Percentiles rank a stretch among this genome's conserved stretches.
Conservation (phyloP, 37 sponge, comb jelly and placozoan genomes). For the Spongilla lacustris region DNA sequence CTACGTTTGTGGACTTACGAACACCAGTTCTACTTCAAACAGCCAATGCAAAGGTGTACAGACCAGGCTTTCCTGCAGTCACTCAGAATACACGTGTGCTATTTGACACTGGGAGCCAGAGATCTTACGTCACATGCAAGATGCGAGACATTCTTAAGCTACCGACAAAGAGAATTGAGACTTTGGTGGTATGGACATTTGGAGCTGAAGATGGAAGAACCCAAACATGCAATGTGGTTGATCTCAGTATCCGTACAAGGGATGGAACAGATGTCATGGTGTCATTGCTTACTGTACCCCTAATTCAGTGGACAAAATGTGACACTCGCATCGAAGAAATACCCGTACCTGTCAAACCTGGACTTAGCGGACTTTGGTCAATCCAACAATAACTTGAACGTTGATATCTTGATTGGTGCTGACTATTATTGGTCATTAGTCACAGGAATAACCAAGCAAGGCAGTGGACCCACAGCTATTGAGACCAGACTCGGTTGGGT, state of each 20-base stretch:
- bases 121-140: constrained; percentile 3
- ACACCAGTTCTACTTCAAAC: no score
- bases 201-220: background rate
- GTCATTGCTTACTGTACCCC: background rate
- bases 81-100: background rate
- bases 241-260: background rate
- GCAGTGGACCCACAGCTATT: constrained; percentile 6
- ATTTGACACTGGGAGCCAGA: constrained; percentile 30
- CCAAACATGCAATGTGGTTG: background rate
- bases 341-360: background rate
- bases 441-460: background rate
- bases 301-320: background rate
- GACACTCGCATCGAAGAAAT: background rate
- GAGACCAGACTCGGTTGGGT: constrained; percentile 18
- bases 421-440: constrained; percentile 26
- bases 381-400: background rate
- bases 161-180: background rate
- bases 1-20: no score
- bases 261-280: background rate
- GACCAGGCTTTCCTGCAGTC: background rate
- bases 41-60: background rate
- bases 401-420: constrained; percentile 11
- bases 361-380: background rate
- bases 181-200: background rate
- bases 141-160: background rate